These are phyloP conservation scores for Budorcas taxicolor DNA, from an alignment of 2,113 vertebrate species.

Conservation along the genomic window DNA sequence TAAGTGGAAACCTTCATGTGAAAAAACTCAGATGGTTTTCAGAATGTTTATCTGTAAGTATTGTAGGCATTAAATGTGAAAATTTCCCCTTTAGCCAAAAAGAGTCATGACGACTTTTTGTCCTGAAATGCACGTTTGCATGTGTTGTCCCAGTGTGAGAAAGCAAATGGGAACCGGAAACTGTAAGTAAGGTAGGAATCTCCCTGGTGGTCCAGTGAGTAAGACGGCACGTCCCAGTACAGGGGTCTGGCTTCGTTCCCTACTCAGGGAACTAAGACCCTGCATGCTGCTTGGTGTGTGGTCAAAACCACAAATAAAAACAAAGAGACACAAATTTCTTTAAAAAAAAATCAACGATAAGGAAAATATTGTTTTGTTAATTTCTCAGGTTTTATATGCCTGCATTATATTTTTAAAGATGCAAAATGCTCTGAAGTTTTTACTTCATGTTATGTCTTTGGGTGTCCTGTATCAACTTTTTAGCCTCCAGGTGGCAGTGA, in stretches of 20 bases:
- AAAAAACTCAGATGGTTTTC: constrained; percentile 96
- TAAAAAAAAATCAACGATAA: not conserved
- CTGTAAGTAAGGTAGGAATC: not conserved
- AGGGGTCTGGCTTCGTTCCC: not conserved
- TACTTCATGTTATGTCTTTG: not conserved
- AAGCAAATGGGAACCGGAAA: not conserved
- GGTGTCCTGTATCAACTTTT: not conserved
- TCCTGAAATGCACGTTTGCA: not conserved
- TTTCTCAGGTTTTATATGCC: not conserved
- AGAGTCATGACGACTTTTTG: not conserved
- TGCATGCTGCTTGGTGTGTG: not conserved
- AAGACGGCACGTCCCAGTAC: not conserved
- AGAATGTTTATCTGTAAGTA: constrained; percentile 93
- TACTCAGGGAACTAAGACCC: not conserved
- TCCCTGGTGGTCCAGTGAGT: not conserved
- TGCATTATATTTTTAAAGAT: not conserved
- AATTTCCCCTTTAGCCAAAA: not conserved
- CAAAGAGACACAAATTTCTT: not conserved
- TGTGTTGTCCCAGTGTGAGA: not conserved
- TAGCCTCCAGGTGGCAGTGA: constrained; percentile 95
- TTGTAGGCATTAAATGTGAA: not conserved
- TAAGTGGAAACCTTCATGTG: constrained; percentile 76
- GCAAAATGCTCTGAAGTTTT: not conserved
- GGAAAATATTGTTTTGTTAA: not conserved
- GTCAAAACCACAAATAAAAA: not conserved